Conservation (phyloP, 2,113 vertebrate genomes). For the Psophia crepitans region DNA sequence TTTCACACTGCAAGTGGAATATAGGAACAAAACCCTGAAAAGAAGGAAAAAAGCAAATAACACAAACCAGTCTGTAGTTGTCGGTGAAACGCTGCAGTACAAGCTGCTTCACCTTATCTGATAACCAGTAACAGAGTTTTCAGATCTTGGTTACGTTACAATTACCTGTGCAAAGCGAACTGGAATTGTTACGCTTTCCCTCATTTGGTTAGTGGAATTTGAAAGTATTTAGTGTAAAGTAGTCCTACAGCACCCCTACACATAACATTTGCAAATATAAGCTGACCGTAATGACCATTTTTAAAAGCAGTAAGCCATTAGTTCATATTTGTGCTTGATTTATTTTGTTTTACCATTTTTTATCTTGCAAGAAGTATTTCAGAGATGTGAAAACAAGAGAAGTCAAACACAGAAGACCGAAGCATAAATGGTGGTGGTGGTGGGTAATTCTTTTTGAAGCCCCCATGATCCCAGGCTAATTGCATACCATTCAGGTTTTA, state of each 20-base stretch:
- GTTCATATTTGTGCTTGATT: neutral
- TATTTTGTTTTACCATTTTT: neutral
- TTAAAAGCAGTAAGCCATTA: neutral
- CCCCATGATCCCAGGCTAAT: neutral
- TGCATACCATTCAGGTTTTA: neutral
- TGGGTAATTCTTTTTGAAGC: neutral
- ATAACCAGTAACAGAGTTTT: neutral
- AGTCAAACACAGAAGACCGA: neutral
- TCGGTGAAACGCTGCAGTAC: neutral
- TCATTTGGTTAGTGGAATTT: neutral
- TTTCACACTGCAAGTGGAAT: constrained; percentile 12
- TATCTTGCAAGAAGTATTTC: neutral
- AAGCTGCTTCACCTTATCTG: neutral
- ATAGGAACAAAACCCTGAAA: neutral
- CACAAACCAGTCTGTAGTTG: neutral
- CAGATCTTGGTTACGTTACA: neutral
- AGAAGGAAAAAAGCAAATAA: constrained; percentile 17
- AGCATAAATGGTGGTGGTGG: neutral
- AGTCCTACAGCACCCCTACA: neutral
- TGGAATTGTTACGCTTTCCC: neutral
- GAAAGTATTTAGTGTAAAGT: neutral
- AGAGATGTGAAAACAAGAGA: neutral
- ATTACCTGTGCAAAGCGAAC: neutral
- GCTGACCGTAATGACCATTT: neutral
- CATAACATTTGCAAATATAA: neutral